These are phyloP conservation scores for Acholoe squamosa DNA, from an alignment of 2,888 invertebrate genomes.

Conservation along the genomic window DNA sequence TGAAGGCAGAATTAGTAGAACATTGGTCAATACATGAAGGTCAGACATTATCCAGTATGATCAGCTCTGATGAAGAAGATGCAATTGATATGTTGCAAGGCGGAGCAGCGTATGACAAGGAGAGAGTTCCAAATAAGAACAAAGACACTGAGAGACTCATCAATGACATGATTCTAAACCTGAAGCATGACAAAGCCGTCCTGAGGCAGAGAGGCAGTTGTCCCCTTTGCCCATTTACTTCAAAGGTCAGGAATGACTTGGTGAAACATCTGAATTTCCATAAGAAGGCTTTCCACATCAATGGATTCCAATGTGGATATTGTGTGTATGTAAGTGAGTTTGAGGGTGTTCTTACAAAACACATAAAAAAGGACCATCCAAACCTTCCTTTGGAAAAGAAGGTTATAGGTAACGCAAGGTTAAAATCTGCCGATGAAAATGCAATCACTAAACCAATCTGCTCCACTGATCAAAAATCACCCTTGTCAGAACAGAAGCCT, in stretches of 20 bases:
- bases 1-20: not conserved
- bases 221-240: conserved; percentile 51
- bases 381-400: not conserved
- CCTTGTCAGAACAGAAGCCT: not conserved
- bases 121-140: not conserved
- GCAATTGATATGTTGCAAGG: not conserved
- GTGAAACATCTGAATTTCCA: conserved; percentile 30
- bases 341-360: conserved; percentile 24
- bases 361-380: conserved; percentile 6
- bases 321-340: not conserved
- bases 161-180: not conserved
- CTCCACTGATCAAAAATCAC: not conserved
- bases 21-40: conserved; percentile 49
- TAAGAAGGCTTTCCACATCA: conserved; percentile 25
- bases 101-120: not conserved
- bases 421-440: not conserved
- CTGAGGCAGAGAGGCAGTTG: not conserved
- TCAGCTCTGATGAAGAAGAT: conserved; percentile 17
- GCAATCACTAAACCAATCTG: not conserved
- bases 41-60: not conserved
- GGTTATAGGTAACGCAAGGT: not conserved
- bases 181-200: conserved; percentile 7
- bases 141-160: not conserved
- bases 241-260: not conserved
- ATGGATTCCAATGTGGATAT: conserved; percentile 59